Base-by-base conservation (phyloP, 2,888 invertebrate genomes). In the Sabatieria punctata region DNA sequence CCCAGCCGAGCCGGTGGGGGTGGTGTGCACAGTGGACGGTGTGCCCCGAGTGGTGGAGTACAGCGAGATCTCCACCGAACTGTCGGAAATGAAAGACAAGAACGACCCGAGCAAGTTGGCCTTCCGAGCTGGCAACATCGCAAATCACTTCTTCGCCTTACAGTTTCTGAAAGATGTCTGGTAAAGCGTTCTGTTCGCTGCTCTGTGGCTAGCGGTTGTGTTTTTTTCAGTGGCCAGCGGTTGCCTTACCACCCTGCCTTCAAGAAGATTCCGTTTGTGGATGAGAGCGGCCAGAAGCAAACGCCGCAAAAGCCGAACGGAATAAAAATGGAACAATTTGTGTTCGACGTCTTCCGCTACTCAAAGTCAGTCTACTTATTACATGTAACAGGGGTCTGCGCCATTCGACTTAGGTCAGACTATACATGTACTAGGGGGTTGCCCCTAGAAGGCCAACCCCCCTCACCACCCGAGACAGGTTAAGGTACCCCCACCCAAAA, bases 301-400 rank as follows among this genome's bases (percentile, higher is more conserved):
- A 78, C 77, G 52, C 93, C 97, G 0, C 74, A 76, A 0, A 75
- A 77, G 51, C 79, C 86, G 0, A 97, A 97, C 60, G 97, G 95
- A 11, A 85, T 97, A 54, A 99, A 99, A 72, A 81, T 99, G 70
- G 97, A 99, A 64, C 97, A 95, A 68, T 99, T 99, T 66, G 84
- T 99, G 11, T 99, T 99, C 66, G 97, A 99, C 68, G 91, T 95
- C 0, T 97, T 99, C 64, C 82, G 82, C 61, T 88, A 85, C 68
- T 78, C 91, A 1, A 77, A 83, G 72, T 75, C 63, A 64, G 71
- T 66, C 35, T 27, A n/a, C n/a, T n/a, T n/a, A n/a, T n/a, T n/a
- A n/a, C n/a, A n/a, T n/a, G n/a, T n/a, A n/a, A n/a, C n/a, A n/a
- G n/a, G n/a, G n/a, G n/a, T n/a, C n/a, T n/a, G n/a, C n/a, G n/a